Evolutionary conservation across 37 sponge, comb jelly and placozoan genomes (phyloP).

Genomic region (Agelas oroides): DNA sequence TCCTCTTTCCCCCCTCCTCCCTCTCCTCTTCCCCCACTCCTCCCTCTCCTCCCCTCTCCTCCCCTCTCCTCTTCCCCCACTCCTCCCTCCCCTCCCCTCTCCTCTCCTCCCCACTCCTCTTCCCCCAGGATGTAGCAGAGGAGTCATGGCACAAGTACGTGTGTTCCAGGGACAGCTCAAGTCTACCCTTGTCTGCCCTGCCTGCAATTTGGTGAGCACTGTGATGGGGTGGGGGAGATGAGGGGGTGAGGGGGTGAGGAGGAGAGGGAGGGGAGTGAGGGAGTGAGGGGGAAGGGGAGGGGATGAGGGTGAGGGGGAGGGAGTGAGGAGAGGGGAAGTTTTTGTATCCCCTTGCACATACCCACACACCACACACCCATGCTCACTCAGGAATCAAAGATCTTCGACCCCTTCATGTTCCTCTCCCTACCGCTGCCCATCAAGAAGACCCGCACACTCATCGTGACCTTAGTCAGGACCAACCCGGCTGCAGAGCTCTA

Average conservation of each 20-base stretch:
- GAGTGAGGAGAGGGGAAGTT: too few species aligned
- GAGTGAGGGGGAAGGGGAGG: too few species aligned
- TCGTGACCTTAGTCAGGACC: slow-evolving; percentile 61
- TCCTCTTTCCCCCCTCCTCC: not conserved
- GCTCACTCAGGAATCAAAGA: slow-evolving; percentile 60
- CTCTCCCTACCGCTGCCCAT: slow-evolving; percentile 92
- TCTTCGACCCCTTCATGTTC: slow-evolving; percentile 97
- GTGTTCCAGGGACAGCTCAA: slow-evolving; percentile 92
- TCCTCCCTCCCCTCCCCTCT: too few species aligned
- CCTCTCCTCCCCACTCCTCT: too few species aligned
- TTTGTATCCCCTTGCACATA: too few species aligned
- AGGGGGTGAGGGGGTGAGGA: too few species aligned
- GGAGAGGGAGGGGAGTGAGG: slow-evolving; percentile 19
- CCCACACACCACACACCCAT: too few species aligned
- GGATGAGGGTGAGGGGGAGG: too few species aligned
- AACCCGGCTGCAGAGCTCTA: slow-evolving; percentile 43
- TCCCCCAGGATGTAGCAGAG: slow-evolving; percentile 67
- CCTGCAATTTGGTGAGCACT: slow-evolving; percentile 39
- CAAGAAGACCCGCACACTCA: slow-evolving; percentile 72
- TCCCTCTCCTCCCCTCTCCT: too few species aligned
- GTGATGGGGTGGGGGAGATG: too few species aligned
- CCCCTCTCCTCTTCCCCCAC: too few species aligned
- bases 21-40: too few species aligned
- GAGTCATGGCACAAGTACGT: slow-evolving; percentile 83
- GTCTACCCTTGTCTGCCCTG: slow-evolving; percentile 82